Percentiles rank a stretch among this genome's conserved stretches.
phyloP scores from a whole-genome alignment of 2,797 vertebrate species.

The Rhabdophis nuchalis region DNA sequence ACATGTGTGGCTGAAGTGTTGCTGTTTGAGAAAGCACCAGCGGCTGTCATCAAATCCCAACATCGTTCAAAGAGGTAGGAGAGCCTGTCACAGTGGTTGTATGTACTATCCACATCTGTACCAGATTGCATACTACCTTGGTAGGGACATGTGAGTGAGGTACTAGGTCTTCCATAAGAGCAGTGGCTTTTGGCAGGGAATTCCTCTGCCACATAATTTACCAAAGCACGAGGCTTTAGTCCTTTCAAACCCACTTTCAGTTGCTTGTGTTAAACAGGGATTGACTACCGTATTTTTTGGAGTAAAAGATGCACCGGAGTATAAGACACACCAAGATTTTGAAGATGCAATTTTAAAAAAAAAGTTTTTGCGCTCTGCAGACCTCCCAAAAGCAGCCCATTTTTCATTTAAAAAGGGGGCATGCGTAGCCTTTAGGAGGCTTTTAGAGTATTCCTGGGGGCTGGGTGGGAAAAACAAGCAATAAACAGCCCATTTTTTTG shows the following conservation, averaged over 20 bases:
- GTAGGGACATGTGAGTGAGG: neutral
- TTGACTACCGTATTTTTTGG: no score
- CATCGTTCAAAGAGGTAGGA: neutral
- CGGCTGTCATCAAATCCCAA: neutral
- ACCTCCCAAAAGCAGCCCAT: no score
- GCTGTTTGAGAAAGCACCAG: neutral
- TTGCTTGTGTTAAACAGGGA: neutral
- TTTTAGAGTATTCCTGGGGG: no score
- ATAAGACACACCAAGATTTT: no score
- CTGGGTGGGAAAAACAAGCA: no score
- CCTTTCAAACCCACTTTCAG: neutral
- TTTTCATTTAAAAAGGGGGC: no score
- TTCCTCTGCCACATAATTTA: neutral
- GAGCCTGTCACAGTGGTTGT: neutral
- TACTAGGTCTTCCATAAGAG: neutral
- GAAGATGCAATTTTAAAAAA: no score
- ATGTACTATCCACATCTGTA: neutral
- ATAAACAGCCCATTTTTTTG: no score
- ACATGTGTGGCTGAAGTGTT: neutral
- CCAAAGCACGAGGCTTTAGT: neutral
- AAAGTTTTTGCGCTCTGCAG: no score
- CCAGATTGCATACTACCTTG: neutral
- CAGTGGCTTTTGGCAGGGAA: neutral
- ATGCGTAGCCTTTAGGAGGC: no score
- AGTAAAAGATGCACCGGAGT: no score